Base-by-base conservation (phyloP, 2,888 invertebrate species). In the Tetragonisca angustula region DNA sequence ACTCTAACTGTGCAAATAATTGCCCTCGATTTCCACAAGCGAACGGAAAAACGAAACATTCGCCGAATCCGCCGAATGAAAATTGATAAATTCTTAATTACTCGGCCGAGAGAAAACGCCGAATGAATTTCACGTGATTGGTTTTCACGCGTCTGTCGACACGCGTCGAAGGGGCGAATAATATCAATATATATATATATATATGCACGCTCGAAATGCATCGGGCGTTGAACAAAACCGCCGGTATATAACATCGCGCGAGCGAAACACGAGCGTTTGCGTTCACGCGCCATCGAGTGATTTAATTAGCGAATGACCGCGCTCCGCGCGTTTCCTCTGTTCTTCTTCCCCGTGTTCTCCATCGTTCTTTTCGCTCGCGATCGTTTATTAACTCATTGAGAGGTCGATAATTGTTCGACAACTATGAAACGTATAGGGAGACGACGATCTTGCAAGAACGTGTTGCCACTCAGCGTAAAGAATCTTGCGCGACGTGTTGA, bases 241-340 rank as follows among this genome's bases (percentile, higher is more conserved):
- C 74, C 70, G 56, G 67, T 54, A 43, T 43, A 43, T 43, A 68
- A 67, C 15, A 24, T 24, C 62, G 43, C 43, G 24, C 43, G 49
- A 78, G 71, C 65, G 77, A 56, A 52, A 71, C 24, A 27, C 5
- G 43, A 43, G 54, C 27, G 67, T 54, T n/a, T 50, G 52, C 79
- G 65, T 80, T 82, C 67, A 71, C 80, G 71, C 80, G 27, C 81
- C 59, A 83, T 76, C 76, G 81, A 52, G 62, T 81, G 72, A 81
- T 83, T 83, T 83, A 81, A 83, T 83, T 81, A 83, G 71, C 83
- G 71, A 83, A 83, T 72, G 68, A 83, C 81, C 81, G 36, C 43
- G 15, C 2, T 59, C 32, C 32, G 3, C 32, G 32, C 61, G 32
- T 61, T 79, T 62, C 64, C 52, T 76, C 4, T 17, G 0, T 54